These are phyloP conservation scores for Eumeta japonica DNA, from an alignment of 1,140 invertebrate genomes.

Conservation along the genomic window DNA sequence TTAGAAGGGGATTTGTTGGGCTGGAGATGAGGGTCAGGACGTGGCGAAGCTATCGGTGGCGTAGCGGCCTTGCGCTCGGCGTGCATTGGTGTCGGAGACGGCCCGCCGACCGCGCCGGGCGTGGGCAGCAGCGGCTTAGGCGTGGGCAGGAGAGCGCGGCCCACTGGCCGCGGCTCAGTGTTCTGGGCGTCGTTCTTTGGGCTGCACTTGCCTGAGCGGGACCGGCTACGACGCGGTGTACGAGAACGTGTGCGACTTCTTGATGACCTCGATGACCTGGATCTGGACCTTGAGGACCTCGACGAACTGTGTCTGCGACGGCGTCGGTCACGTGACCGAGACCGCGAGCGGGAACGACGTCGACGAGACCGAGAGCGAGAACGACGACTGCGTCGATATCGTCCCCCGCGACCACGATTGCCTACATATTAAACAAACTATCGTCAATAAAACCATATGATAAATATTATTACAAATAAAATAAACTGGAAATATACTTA, in stretches of 20 bases:
- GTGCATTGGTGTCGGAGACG: no score
- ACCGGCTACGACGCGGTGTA: constrained; percentile 48
- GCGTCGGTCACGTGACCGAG: constrained; percentile 40
- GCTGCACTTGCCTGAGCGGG: constrained; percentile 58
- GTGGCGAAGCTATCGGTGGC: no score
- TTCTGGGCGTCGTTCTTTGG: constrained; percentile 38
- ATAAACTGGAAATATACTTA: constrained; percentile 24
- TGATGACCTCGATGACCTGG: constrained; percentile 45
- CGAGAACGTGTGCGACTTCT: constrained; percentile 37
- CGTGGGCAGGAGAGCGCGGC: constrained; percentile 41
- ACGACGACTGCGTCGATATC: constrained; percentile 39
- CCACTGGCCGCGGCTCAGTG: constrained; percentile 28
- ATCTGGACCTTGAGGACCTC: constrained; percentile 38
- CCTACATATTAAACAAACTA: constrained; percentile 30
- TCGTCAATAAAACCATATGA: not conserved
- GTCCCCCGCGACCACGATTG: constrained; percentile 47
- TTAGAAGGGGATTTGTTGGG: no score
- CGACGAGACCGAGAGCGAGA: constrained; percentile 40
- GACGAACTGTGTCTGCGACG: constrained; percentile 47
- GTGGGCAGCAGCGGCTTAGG: constrained; percentile 43
- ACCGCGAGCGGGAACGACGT: constrained; percentile 28
- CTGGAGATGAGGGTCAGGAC: no score
- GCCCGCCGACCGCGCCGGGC: no score
- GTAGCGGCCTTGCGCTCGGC: no score
- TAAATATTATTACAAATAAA: constrained; percentile 2